Base-by-base conservation (phyloP, 2,888 invertebrate genomes). In the Cordylochernes scorpioides region DNA sequence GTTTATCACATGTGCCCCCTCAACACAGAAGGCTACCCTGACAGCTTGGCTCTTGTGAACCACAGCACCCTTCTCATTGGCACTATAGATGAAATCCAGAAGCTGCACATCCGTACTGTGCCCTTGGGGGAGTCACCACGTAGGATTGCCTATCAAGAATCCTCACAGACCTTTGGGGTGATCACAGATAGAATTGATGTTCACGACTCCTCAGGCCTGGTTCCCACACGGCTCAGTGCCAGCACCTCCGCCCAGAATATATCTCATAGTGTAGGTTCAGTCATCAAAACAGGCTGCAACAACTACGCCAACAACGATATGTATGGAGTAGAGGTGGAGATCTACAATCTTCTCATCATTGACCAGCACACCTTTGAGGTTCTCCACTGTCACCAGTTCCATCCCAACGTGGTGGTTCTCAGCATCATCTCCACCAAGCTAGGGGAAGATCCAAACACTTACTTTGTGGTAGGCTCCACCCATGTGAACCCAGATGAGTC, bases 31-130 rank as follows among this genome's bases (percentile, higher is more conserved):
- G 78, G 82, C 0, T 97, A 91, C 53, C 77, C 82, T 0, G 86
- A 91, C 57, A 56, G 57, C 42, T 62, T 88, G 51, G 82, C 84
- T 5, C 54, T 86, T 39, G 75, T 80, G 1, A 84, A 78, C 13
- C 77, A 80, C 48, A 74, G 67, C 42, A 71, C 72, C 3, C 68
- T 88, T 3, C 77, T 88, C 1, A 78, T 97, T 49, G 91, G 91
- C 35, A 88, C 86, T 0, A 91, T 94, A 44, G 94, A 94, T 54
- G 91, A 94, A 55, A 94, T 94, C 39, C 91, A 94, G 53, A 94
- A 94, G 51, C 57, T 94, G 12, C 94, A 94, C 54, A 94, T 94
- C 43, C 61, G 94, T 31, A 88, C 88, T 0, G 82, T 97, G 13
- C 78, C 82, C 0, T 58, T 99, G 2, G 78, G 80, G 2, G 97